A percentile compares a stretch with the other conserved stretches of the same genome.
phyloP scores from a whole-genome alignment of 2,113 vertebrate genomes.

The Cebus imitator region DNA sequence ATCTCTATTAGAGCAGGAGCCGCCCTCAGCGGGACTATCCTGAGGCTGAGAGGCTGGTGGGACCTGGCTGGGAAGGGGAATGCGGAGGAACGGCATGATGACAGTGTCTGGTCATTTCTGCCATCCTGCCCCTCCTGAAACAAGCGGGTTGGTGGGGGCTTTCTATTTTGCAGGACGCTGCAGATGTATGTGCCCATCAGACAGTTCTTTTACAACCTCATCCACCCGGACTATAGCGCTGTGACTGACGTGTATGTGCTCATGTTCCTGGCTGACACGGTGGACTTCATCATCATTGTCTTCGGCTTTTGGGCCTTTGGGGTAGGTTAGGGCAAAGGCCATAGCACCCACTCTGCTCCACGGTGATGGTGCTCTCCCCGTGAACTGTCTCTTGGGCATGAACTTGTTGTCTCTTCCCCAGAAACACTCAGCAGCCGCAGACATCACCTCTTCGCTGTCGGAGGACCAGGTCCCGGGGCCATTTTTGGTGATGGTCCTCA shows the following conservation, averaged over 20 bases:
- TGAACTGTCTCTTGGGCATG: neutral
- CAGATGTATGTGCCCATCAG: slow-evolving; percentile 94
- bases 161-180: slow-evolving; percentile 86
- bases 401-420: slow-evolving; percentile 75
- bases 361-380: neutral
- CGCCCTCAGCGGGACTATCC: accelerated
- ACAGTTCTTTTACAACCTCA: slow-evolving; percentile 97
- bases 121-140: neutral
- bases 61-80: neutral
- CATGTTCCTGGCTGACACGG: slow-evolving; percentile 98
- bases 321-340: slow-evolving; percentile 84
- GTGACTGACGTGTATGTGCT: slow-evolving; percentile 98
- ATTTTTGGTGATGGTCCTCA: slow-evolving; percentile 98
- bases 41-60: neutral
- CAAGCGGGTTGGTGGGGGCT: neutral
- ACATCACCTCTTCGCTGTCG: slow-evolving; percentile 97
- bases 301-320: slow-evolving; percentile 99
- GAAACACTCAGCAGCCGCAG: slow-evolving; percentile 97
- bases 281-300: slow-evolving; percentile 98
- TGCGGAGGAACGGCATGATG: accelerated
- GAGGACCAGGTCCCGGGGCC: slow-evolving; percentile 97
- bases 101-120: neutral
- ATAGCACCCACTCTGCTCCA: accelerated
- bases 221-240: slow-evolving; percentile 98
- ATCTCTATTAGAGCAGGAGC: neutral